A percentile compares a stretch with the other conserved stretches of the same genome.
Evolutionary conservation across 2,888 invertebrate species (phyloP).

Genomic region (Ramazzottius varieornatus): DNA sequence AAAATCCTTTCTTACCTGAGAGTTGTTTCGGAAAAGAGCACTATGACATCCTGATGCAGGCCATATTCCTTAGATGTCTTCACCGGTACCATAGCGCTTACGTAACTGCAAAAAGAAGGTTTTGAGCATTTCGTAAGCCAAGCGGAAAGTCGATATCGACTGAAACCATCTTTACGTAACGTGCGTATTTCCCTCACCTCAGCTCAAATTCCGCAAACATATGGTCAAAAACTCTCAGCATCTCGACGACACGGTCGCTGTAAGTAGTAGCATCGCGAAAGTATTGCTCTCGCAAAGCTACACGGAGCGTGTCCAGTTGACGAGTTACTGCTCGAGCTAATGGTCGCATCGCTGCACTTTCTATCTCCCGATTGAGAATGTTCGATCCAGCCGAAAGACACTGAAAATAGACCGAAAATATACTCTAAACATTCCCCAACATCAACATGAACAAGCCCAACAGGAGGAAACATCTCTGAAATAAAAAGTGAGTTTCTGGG

Average conservation of each 20-base stretch:
- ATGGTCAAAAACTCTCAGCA: constrained; percentile 51
- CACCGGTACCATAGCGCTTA: constrained; percentile 96
- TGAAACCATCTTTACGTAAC: neutral
- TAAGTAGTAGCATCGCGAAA: constrained; percentile 23
- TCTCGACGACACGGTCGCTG: constrained; percentile 21
- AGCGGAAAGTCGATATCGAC: neutral
- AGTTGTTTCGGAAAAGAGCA: constrained; percentile 82
- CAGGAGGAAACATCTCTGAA: no score
- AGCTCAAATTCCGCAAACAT: constrained; percentile 92
- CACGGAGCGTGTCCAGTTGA: constrained; percentile 69
- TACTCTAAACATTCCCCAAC: neutral
- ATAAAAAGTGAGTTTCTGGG: no score
- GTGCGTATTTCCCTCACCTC: constrained; percentile 18
- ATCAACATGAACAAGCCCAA: no score
- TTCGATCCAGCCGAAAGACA: constrained; percentile 93
- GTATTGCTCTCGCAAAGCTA: constrained; percentile 54
- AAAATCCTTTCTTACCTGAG: constrained; percentile 31
- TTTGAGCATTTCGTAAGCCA: constrained; percentile 2
- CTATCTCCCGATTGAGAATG: constrained; percentile 83
- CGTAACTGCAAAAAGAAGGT: constrained; percentile 38
- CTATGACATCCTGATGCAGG: constrained; percentile 77
- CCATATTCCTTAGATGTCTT: constrained; percentile 87
- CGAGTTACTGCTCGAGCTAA: constrained; percentile 85
- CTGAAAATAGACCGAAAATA: constrained; percentile 32
- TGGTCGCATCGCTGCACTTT: constrained; percentile 84